Base-by-base conservation (phyloP, 1,140 invertebrate genomes). In the Phenacoccus solenopsis region DNA sequence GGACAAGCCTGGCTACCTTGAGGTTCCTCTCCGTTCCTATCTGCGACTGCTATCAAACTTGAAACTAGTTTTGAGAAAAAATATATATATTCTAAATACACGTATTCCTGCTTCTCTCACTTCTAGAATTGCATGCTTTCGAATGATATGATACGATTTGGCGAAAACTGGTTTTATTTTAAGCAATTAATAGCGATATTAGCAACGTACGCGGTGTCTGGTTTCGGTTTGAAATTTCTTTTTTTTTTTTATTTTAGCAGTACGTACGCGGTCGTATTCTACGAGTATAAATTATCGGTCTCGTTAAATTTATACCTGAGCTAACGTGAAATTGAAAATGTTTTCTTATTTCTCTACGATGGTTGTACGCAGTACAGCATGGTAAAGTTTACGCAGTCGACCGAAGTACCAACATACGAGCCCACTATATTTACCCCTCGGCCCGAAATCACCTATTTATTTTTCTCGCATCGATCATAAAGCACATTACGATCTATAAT, bases 11-110 rank as follows among this genome's bases (percentile, higher is more conserved):
- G 59, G 59, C 59, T 64, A 64, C 59, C 59, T 64, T 64, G 59
- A 64, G 59, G 59, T 64, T 64, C 59, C 59, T 64, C 59, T 64
- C 59, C 59, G 59, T 64, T 64, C 25, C 59, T 64, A 64, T 64
- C 59, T 24, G 59, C 59, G 59, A 64, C 10, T 64, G 59, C 59
- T 64, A 64, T 64, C 59, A 64, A 64, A 64, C 59, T 64, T 64
- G 59, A 64, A 64, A 64, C 59, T 64, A 64, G 59, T 64, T 64
- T 64, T 64, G n/a, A n/a, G n/a, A n/a, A n/a, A n/a, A n/a, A n/a
- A n/a, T n/a, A n/a, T n/a, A n/a, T 49, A n/a, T 3, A n/a, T 49
- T 49, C 16, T 49, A 3, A 16, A 49, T n/a, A 49, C 38, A 9
- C 38, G 38, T 49, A 49, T 49, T 49, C 38, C 38, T 49, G 38